Base-by-base conservation (phyloP, 2,888 invertebrate species). In the Byasa hedistus region DNA sequence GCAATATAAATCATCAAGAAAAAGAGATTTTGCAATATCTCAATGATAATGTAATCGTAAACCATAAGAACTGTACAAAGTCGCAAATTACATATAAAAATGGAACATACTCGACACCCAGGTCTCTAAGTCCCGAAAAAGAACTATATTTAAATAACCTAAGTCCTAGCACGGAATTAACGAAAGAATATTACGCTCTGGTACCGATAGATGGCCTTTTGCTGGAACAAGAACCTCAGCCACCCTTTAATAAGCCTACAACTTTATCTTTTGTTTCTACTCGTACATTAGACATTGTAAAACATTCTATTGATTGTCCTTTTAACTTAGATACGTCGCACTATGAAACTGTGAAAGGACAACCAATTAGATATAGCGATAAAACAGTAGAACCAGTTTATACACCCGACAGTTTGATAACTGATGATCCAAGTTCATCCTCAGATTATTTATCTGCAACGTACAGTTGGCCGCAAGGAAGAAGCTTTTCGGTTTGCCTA, bases 91-190 rank as follows among this genome's bases (percentile, higher is more conserved):
- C 74, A 48, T 69, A 75, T 63, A 78, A 75, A 65, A 72, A 80
- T 10, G 92, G 92, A 65, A 81, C 86, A 27, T 92, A 87, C 78
- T 80, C 84, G 58, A 92, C 92, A 44, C 91, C 92, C n/a, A 87
- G 87, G 74, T 85, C 86, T 73, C 76, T 81, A 61, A 87, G 83
- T 70, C 91, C 92, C 69, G 85, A 87, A 69, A 82, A 79, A 65
- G 75, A 75, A 65, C 69, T 73, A 61, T 77, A 79, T 63, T 82
- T 83, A 77, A 79, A 76, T 72, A 80, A 79, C 71, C 80, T 85
- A 69, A 89, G 87, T 80, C 89, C 88, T 39, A 88, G 85, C 69
- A 89, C 84, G 52, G 89, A 89, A 71, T 71, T 89, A 65, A 88
- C 81, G 56, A 89, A 83, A 75, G 87, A 89, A 73, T 90, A 89